A percentile compares a stretch with the other conserved stretches of the same genome.
These are phyloP conservation scores for Pandemis corylana DNA, from an alignment of 2,888 invertebrate species.

Conservation along the genomic window DNA sequence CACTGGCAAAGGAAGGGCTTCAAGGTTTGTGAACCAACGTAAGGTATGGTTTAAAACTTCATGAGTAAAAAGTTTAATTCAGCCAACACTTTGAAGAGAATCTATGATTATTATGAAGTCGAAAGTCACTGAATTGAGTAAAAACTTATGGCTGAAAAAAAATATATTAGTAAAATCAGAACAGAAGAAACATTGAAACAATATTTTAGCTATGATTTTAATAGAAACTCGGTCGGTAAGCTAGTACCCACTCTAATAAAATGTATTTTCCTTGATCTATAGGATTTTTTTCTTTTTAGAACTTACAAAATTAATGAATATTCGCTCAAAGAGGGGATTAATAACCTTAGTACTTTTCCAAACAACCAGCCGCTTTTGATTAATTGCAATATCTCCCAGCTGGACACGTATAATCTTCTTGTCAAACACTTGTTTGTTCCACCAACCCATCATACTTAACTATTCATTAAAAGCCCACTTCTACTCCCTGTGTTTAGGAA, in stretches of 20 bases:
- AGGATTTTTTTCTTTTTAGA: too few species aligned
- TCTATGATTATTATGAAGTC: too few species aligned
- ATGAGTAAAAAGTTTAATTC: too few species aligned
- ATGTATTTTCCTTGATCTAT: background rate
- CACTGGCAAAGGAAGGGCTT: background rate
- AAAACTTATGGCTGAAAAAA: too few species aligned
- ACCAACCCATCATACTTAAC: background rate
- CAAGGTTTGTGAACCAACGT: background rate
- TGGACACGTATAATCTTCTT: constrained; percentile 11
- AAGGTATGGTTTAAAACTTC: background rate
- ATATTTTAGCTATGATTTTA: too few species aligned
- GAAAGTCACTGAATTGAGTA: too few species aligned
- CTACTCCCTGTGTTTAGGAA: background rate
- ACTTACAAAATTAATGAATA: constrained; percentile 3
- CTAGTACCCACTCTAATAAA: background rate
- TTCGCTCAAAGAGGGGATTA: background rate
- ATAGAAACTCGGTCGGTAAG: too few species aligned
- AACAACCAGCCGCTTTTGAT: constrained; percentile 2
- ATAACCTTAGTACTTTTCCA: constrained; percentile 10
- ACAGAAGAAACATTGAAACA: too few species aligned
- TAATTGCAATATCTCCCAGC: background rate
- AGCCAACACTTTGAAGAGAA: too few species aligned
- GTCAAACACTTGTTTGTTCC: constrained; percentile 1
- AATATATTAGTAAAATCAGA: too few species aligned
- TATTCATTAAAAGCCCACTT: background rate